A percentile compares a stretch with the other conserved stretches of the same genome.
Conservation (phyloP, 2,888 invertebrate genomes). For the Athalia circularis region DNA sequence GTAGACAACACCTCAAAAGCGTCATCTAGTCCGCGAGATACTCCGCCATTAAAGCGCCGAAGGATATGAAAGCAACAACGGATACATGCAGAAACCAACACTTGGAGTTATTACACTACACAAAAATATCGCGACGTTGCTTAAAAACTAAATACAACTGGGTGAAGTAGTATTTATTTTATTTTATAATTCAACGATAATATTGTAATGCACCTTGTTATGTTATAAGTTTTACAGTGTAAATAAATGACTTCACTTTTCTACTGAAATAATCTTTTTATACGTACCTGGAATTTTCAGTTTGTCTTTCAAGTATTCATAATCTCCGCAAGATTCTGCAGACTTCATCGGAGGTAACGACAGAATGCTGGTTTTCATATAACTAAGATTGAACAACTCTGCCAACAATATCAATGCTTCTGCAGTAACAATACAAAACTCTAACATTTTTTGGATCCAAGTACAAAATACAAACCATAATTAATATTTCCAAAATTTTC, state of each 20-base stretch:
- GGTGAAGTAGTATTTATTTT: slow-evolving; percentile 4
- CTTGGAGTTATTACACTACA: not conserved
- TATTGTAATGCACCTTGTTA: slow-evolving; percentile 40
- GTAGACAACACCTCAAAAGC: slow-evolving; percentile 69
- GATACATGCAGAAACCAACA: not conserved
- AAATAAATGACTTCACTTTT: slow-evolving; percentile 54
- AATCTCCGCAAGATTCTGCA: not conserved
- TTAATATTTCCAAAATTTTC: too few relatives aligned
- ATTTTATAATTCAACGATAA: not conserved
- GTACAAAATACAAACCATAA: too few relatives aligned
- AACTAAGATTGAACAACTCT: too few relatives aligned
- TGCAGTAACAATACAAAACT: too few relatives aligned
- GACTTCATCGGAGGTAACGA: too few relatives aligned
- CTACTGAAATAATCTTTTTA: slow-evolving; percentile 27
- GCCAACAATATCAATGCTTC: too few relatives aligned
- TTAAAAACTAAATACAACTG: not conserved
- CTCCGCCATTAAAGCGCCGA: slow-evolving; percentile 70
- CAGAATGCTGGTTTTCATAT: too few relatives aligned
- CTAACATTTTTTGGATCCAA: too few relatives aligned
- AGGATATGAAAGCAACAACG: slow-evolving; percentile 62
- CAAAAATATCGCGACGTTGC: slow-evolving; percentile 1
- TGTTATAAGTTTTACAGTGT: slow-evolving; percentile 50
- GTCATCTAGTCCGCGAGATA: slow-evolving; percentile 70
- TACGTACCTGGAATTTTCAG: not conserved
- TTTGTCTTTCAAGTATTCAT: not conserved